phyloP scores from a whole-genome alignment of 1,140 invertebrate genomes.

The Panagrolaimus sp. region DNA sequence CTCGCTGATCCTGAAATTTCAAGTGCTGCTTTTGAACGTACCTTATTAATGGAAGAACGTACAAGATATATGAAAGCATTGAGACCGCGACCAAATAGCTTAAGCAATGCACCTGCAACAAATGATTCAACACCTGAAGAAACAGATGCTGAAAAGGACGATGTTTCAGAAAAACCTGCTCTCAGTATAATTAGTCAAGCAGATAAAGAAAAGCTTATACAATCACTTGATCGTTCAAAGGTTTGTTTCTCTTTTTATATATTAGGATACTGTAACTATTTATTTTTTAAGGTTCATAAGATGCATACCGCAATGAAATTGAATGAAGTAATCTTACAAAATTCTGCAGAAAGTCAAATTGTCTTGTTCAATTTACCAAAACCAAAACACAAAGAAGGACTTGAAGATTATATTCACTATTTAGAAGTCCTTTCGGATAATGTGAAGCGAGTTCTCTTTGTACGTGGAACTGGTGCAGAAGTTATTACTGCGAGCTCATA shows the following conservation, averaged over 20 bases:
- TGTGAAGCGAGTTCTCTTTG: slow-evolving; percentile 89
- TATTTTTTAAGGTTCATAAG: slow-evolving; percentile 59
- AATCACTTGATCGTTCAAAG: slow-evolving; percentile 43
- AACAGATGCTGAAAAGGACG: background rate
- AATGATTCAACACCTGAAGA: background rate
- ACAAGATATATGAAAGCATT: slow-evolving; percentile 76
- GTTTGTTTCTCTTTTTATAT: background rate
- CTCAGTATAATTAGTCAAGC: slow-evolving; percentile 22
- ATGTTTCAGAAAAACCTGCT: background rate
- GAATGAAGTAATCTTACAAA: slow-evolving; percentile 92
- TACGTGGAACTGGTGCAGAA: slow-evolving; percentile 89
- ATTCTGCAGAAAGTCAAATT: slow-evolving; percentile 89
- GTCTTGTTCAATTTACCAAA: slow-evolving; percentile 96
- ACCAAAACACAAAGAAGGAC: slow-evolving; percentile 65
- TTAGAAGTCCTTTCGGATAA: slow-evolving; percentile 94
- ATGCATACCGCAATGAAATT: slow-evolving; percentile 98
- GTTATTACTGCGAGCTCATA: slow-evolving; percentile 98
- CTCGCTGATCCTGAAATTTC: slow-evolving; percentile 81
- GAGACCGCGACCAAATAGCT: background rate
- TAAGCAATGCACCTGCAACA: background rate
- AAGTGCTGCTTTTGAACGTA: slow-evolving; percentile 95
- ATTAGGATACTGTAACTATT: background rate
- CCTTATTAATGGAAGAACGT: slow-evolving; percentile 96
- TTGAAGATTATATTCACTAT: slow-evolving; percentile 74
- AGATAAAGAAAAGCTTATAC: slow-evolving; percentile 42